Percentiles rank a stretch among this genome's conserved stretches.
These are phyloP conservation scores for Mus pahari DNA, from an alignment of 2,113 vertebrate species.

Conservation along the genomic window DNA sequence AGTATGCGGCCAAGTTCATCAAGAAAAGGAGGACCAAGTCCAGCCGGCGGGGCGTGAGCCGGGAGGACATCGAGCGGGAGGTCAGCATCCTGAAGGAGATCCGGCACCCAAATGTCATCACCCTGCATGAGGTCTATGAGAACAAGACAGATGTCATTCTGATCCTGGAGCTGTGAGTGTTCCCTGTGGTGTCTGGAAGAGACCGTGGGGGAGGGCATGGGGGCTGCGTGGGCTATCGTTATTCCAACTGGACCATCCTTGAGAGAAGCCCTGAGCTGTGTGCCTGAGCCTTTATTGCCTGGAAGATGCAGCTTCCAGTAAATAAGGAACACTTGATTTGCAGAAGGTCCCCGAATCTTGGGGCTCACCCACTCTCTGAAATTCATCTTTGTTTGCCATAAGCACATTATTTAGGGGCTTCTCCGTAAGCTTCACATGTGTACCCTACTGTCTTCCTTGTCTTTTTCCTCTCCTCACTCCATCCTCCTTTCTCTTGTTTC, in stretches of 20 bases:
- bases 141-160: conserved; percentile 98
- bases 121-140: conserved; percentile 95
- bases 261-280: neutral
- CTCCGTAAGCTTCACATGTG: neutral
- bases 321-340: neutral
- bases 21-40: conserved; percentile 97
- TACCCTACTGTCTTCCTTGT: neutral
- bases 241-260: neutral
- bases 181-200: neutral
- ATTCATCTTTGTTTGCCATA: neutral
- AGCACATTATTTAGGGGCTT: neutral
- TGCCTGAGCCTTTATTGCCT: neutral
- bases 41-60: conserved; percentile 94
- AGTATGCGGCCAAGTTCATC: conserved; percentile 97
- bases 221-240: neutral
- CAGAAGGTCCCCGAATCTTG: neutral
- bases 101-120: conserved; percentile 96
- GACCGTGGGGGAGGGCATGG: neutral
- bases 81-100: conserved; percentile 97
- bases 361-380: neutral
- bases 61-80: conserved; percentile 97
- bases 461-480: neutral
- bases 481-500: neutral
- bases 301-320: neutral
- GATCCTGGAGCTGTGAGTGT: conserved; percentile 98